These are phyloP conservation scores for Sciurus carolinensis DNA, from an alignment of 2,797 vertebrate genomes.

Conservation along the genomic window DNA sequence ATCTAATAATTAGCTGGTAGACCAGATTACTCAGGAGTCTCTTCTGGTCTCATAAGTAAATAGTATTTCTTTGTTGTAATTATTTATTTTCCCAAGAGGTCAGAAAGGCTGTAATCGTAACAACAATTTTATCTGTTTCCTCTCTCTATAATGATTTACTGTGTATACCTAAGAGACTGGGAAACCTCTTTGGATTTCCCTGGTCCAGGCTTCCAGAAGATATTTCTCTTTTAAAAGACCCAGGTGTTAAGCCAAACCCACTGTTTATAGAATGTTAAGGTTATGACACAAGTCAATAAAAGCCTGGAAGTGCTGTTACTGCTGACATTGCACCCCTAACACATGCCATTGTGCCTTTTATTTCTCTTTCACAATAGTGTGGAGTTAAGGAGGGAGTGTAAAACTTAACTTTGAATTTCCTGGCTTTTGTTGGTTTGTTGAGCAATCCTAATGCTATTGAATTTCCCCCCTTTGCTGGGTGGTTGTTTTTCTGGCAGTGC, in stretches of 20 bases:
- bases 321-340: conserved; percentile 71
- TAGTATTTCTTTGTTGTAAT: conserved; percentile 80
- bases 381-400: conserved; percentile 78
- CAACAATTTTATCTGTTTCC: conserved; percentile 82
- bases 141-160: conserved; percentile 79
- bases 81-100: conserved; percentile 83
- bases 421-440: conserved; percentile 83
- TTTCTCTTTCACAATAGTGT: conserved; percentile 76
- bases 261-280: conserved; percentile 84
- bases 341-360: conserved; percentile 77
- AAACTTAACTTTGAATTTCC: conserved; percentile 87
- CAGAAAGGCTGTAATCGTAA: conserved; percentile 78
- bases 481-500: conserved; percentile 76
- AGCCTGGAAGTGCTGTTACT: conserved; percentile 73
- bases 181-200: conserved; percentile 66
- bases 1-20: conserved; percentile 73
- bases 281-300: conserved; percentile 81
- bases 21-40: conserved; percentile 80
- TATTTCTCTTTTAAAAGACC: conserved; percentile 79
- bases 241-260: conserved; percentile 77
- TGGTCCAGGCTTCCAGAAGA: conserved; percentile 72
- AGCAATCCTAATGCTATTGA: conserved; percentile 79
- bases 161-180: conserved; percentile 71
- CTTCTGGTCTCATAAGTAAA: conserved; percentile 81
- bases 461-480: conserved; percentile 37